A percentile compares a stretch with the other conserved stretches of the same genome.
Evolutionary conservation across 2,797 vertebrate genomes (phyloP).

Genomic region (Xyrichtys novacula): DNA sequence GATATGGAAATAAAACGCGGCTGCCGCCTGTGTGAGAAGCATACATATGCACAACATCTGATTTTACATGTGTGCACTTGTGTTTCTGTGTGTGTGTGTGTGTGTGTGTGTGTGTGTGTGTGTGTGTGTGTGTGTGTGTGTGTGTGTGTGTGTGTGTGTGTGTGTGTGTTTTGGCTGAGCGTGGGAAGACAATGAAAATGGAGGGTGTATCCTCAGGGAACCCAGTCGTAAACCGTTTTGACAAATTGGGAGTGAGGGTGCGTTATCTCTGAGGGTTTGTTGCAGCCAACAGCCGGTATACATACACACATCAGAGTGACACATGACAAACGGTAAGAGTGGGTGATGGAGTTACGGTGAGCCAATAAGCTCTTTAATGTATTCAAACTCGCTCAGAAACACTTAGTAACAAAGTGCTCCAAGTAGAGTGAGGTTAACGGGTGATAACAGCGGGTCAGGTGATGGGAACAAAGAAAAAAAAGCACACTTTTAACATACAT

Average conservation of each 20-base stretch:
- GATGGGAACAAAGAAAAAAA: constrained; percentile 56
- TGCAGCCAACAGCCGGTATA: constrained; percentile 32
- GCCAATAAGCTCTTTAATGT: constrained; percentile 64
- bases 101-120: constrained; percentile 8
- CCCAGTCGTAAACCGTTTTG: constrained; percentile 46
- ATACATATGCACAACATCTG: constrained; percentile 28
- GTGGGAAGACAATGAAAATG: constrained; percentile 80
- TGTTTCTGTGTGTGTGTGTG: neutral
- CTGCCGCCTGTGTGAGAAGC: constrained; percentile 45
- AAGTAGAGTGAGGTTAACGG: constrained; percentile 51
- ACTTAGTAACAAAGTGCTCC: constrained; percentile 46
- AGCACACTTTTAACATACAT: constrained; percentile 8
- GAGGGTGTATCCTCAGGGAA: constrained; percentile 66
- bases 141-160: constrained; percentile 12
- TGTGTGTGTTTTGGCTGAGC: constrained; percentile 13
- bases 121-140: neutral
- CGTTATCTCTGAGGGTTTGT: constrained; percentile 44
- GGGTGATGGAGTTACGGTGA: constrained; percentile 62
- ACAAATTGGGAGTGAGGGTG: constrained; percentile 63
- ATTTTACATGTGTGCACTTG: constrained; percentile 6
- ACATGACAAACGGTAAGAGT: constrained; percentile 61
- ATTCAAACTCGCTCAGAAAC: constrained; percentile 53
- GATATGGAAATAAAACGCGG: constrained; percentile 73
- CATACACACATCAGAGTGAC: constrained; percentile 52
- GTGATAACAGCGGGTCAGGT: constrained; percentile 9